These are phyloP conservation scores for Trissolcus japonicus DNA, from an alignment of 2,888 invertebrate species.

Conservation along the genomic window DNA sequence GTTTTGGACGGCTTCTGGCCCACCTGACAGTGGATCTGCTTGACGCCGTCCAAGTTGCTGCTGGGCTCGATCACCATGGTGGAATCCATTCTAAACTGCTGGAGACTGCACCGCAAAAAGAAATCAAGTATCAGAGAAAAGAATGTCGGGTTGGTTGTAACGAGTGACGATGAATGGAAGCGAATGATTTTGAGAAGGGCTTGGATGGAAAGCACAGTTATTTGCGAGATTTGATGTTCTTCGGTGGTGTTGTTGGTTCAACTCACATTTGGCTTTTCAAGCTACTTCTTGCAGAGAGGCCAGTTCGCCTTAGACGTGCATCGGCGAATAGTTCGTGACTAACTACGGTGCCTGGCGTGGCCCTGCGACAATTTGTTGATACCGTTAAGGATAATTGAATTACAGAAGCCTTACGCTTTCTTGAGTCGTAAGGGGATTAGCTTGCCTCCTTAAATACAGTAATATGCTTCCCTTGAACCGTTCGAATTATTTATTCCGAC, in stretches of 20 bases:
- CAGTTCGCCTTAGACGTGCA: conserved; percentile 43
- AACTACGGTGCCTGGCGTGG: conserved; percentile 64
- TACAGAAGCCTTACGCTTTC: conserved; percentile 70
- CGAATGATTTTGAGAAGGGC: conserved; percentile 19
- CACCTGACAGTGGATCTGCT: conserved; percentile 59
- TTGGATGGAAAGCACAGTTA: conserved; percentile 20
- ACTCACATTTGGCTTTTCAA: conserved; percentile 43
- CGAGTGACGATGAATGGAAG: conserved; percentile 24
- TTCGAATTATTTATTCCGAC: conserved; percentile 17
- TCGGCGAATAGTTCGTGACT: conserved; percentile 54
- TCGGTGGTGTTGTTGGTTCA: conserved; percentile 26
- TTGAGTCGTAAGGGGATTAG: conserved; percentile 70
- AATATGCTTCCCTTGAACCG: conserved; percentile 49
- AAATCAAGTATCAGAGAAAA: conserved; percentile 39
- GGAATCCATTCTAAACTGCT: conserved; percentile 26
- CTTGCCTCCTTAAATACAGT: conserved; percentile 63
- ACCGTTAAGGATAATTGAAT: conserved; percentile 71
- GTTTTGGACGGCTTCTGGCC: conserved; percentile 34
- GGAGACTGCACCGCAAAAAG: conserved; percentile 43
- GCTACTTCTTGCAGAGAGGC: conserved; percentile 38
- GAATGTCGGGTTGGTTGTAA: not conserved
- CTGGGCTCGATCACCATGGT: conserved; percentile 24
- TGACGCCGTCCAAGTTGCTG: conserved; percentile 49
- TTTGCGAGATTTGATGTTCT: conserved; percentile 29
- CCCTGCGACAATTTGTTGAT: conserved; percentile 69